Evolutionary conservation across 2,113 vertebrate genomes (phyloP), one percentile per base, ranked within the genome.

Genomic region (Indicator maculatus): DNA sequence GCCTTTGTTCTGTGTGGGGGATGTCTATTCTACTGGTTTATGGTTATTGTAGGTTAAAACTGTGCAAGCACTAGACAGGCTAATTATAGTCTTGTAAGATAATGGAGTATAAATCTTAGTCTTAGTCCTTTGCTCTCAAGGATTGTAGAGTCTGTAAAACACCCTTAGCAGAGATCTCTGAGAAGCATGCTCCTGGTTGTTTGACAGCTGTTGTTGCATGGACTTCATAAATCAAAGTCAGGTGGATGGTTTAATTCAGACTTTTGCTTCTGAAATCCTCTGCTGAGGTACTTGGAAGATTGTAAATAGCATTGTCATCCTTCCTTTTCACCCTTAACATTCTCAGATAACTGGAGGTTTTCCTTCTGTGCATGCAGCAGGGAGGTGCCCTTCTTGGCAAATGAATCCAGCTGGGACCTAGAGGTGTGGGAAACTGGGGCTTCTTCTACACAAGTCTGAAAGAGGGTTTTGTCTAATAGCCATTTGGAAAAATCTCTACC

Each of bases 31-130:
- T 83, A n/a, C 71, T 74, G n/a, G 78, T 90, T 94, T 64, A 41
- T 59, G 45, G 39, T 93, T 90, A 50, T 81, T 88, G 36, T 81
- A 93, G 0, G 3, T 63, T 78, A 81, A 91, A 88, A 36, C 18
- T 80, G 16, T 86, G 80, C 50, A 60, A 81, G 81, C 45, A 61
- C 11, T 39, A 72, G 71, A 44, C 61, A 81, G 38, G 61, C 82
- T 95, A 84, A 91, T 89, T 89, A 72, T 31, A 81, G 76, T n/a
- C 58, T 78, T 78, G 31, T 72, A 30, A 59, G 41, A 94, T 47
- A 91, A 78, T 4, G 17, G 10, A 66, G 21, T 55, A 16, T 31
- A 58, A 31, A 59, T 83, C 80, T 85, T 64, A 41, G 17, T 47
- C 36, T 75, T 69, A 82, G 70, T 86, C 41, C 23, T 33, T 90